Conservation (phyloP, 2,888 invertebrate species). For the Aphidius colemani region DNA sequence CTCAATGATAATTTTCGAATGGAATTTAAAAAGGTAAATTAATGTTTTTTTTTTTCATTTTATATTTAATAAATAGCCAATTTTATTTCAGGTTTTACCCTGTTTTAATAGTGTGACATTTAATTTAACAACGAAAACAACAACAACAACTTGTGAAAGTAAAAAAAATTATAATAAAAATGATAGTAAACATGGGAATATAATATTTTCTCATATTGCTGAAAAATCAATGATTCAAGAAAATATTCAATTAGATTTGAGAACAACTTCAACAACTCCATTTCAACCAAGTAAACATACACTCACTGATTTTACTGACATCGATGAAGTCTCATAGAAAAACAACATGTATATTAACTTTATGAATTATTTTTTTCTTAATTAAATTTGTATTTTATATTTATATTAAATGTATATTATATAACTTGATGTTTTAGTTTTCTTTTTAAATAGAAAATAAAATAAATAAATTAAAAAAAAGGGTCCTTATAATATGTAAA, state of each 20-base stretch:
- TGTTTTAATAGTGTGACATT: slow-evolving; percentile 51
- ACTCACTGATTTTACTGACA: slow-evolving; percentile 28
- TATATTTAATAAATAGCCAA: not conserved
- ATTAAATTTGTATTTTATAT: not conserved
- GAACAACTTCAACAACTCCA: slow-evolving; percentile 29
- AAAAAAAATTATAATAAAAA: slow-evolving; percentile 78
- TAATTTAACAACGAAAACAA: slow-evolving; percentile 64
- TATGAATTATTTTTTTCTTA: slow-evolving; percentile 7
- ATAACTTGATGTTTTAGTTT: not conserved
- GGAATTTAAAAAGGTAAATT: slow-evolving; percentile 76
- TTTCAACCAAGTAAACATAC: slow-evolving; percentile 25
- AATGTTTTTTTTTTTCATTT: not conserved
- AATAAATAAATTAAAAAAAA: no score
- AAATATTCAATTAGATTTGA: slow-evolving; percentile 45
- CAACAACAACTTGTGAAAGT: slow-evolving; percentile 64
- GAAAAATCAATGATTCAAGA: slow-evolving; percentile 29
- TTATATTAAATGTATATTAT: not conserved
- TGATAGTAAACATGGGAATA: slow-evolving; percentile 73
- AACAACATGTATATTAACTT: not conserved
- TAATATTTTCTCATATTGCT: slow-evolving; percentile 59
- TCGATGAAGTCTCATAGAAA: slow-evolving; percentile 31
- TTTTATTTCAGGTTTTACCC: slow-evolving; percentile 38
- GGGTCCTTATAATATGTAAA: no score
- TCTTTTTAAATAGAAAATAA: no score
- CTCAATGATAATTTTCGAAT: slow-evolving; percentile 92